A percentile compares a stretch with the other conserved stretches of the same genome.
These are phyloP conservation scores for Spisula solida DNA, from an alignment of 2,888 invertebrate genomes.

Conservation along the genomic window DNA sequence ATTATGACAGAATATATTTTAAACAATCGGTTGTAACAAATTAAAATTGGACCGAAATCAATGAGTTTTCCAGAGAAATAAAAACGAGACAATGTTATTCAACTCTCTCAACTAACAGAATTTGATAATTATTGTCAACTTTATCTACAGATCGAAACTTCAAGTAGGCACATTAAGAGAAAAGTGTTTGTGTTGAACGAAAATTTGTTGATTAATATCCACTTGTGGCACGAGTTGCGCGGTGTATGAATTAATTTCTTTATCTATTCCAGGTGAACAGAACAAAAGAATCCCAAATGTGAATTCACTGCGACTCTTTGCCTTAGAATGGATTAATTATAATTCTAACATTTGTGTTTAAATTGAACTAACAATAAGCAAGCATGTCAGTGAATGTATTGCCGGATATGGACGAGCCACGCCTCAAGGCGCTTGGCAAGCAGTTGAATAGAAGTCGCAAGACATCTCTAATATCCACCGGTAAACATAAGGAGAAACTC, in stretches of 20 bases:
- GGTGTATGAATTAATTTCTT: conserved; percentile 2
- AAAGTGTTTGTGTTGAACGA: background rate
- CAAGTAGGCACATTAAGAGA: background rate
- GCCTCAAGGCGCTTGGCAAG: conserved; percentile 64
- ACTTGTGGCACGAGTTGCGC: background rate
- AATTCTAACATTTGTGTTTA: background rate
- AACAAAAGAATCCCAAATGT: background rate
- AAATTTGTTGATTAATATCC: background rate
- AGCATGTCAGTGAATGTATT: conserved; percentile 63
- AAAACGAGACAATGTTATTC: too few species aligned
- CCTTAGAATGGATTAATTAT: background rate
- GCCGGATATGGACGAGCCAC: conserved; percentile 71
- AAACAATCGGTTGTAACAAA: too few species aligned
- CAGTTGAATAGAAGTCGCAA: conserved; percentile 67
- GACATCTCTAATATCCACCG: conserved; percentile 57
- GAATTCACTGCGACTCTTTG: too few species aligned
- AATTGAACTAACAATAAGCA: background rate
- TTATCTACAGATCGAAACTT: background rate
- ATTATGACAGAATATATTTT: background rate
- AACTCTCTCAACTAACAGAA: background rate
- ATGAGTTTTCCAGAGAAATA: too few species aligned
- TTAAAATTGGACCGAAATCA: too few species aligned
- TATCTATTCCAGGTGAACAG: background rate
- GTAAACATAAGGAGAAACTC: conserved; percentile 42
- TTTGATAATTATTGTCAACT: background rate